A percentile compares a stretch with the other conserved stretches of the same genome.
Evolutionary conservation across 1,140 invertebrate genomes (phyloP).

Genomic region (Leptinotarsa undecemlineata): DNA sequence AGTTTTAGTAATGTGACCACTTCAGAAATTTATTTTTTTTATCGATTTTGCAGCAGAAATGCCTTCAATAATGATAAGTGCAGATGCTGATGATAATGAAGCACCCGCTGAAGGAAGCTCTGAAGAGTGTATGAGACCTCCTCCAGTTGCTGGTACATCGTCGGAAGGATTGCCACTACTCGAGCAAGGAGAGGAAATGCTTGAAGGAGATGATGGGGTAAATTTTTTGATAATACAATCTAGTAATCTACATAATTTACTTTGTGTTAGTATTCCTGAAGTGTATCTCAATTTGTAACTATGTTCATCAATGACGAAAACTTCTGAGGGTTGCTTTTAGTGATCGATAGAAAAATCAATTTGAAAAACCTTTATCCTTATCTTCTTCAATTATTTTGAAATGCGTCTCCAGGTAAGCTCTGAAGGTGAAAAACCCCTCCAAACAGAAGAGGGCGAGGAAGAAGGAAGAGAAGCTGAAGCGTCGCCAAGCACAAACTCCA

Average conservation of each 20-base stretch:
- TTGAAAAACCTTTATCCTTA: too few species aligned
- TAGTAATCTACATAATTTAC: too few species aligned
- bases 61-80: too few species aligned
- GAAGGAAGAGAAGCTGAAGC: slow-evolving; percentile 74
- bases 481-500: slow-evolving; percentile 56
- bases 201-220: slow-evolving; percentile 52
- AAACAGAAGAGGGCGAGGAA: slow-evolving; percentile 52
- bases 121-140: slow-evolving; percentile 50
- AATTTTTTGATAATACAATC: not conserved
- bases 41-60: too few species aligned
- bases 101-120: slow-evolving; percentile 46
- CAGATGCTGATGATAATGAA: slow-evolving; percentile 43
- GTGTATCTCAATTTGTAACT: too few species aligned
- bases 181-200: slow-evolving; percentile 43
- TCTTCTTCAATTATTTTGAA: too few species aligned
- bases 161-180: slow-evolving; percentile 40
- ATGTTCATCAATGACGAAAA: too few species aligned
- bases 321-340: too few species aligned
- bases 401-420: slow-evolving; percentile 40
- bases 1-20: too few species aligned
- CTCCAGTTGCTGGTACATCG: slow-evolving; percentile 48
- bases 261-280: too few species aligned
- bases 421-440: slow-evolving; percentile 7
- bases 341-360: too few species aligned
- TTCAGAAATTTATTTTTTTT: too few species aligned